These are phyloP conservation scores for Papilio aristodemus DNA, from an alignment of 1,140 invertebrate genomes.

Conservation along the genomic window DNA sequence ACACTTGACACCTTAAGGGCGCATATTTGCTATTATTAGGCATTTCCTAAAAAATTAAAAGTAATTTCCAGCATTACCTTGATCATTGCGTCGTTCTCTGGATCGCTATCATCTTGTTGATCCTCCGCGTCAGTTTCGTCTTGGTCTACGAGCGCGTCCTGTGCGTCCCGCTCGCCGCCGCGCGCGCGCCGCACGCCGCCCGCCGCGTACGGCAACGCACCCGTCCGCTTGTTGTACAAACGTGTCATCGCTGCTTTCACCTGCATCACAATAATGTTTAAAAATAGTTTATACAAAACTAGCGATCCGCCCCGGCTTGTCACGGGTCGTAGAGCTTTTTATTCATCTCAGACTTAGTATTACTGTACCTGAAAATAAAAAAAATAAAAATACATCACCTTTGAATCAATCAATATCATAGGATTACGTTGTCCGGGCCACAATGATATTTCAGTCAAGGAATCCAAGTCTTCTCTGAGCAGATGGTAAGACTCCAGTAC, in stretches of 20 bases:
- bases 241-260: slow-evolving; percentile 96
- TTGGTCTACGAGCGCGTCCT: slow-evolving; percentile 71
- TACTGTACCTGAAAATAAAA: neutral
- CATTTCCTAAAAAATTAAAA: too few relatives aligned
- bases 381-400: slow-evolving; percentile 79
- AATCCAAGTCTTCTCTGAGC: slow-evolving; percentile 94
- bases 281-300: neutral
- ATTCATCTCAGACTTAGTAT: too few relatives aligned
- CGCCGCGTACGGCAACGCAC: slow-evolving; percentile 86
- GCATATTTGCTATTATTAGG: too few relatives aligned
- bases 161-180: slow-evolving; percentile 57
- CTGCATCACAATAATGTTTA: slow-evolving; percentile 64
- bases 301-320: too few relatives aligned
- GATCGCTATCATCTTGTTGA: slow-evolving; percentile 83
- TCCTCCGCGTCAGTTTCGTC: slow-evolving; percentile 76
- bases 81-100: slow-evolving; percentile 89
- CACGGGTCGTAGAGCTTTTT: too few relatives aligned
- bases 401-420: slow-evolving; percentile 88
- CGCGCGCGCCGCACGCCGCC: slow-evolving; percentile 79
- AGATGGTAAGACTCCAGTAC: slow-evolving; percentile 92
- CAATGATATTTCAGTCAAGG: slow-evolving; percentile 89
- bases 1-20: too few relatives aligned
- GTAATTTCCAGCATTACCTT: too few relatives aligned
- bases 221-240: slow-evolving; percentile 92
- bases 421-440: slow-evolving; percentile 91